A percentile compares a stretch with the other conserved stretches of the same genome.
Evolutionary conservation across 1,140 invertebrate species (phyloP).

Genomic region (Drosophila grimshawi): DNA sequence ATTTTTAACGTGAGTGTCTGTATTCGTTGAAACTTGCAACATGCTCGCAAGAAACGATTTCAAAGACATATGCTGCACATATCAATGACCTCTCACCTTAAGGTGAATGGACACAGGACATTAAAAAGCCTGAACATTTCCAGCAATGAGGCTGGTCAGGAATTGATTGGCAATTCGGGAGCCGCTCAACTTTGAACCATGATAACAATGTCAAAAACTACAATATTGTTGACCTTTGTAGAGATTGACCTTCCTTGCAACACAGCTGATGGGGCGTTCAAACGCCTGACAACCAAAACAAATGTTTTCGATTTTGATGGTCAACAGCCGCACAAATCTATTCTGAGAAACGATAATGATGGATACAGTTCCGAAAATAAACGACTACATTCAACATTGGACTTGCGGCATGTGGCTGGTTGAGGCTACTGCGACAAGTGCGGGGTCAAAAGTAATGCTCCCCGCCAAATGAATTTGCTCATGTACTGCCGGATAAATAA

Average conservation of each 20-base stretch:
- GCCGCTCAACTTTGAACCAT: slow-evolving; percentile 71
- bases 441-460: slow-evolving; percentile 10
- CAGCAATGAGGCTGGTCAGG: slow-evolving; percentile 56
- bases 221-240: slow-evolving; percentile 41
- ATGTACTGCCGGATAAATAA: background rate
- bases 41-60: slow-evolving; percentile 1
- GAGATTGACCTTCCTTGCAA: slow-evolving; percentile 25
- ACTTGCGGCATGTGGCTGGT: background rate
- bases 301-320: slow-evolving; percentile 13
- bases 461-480: background rate
- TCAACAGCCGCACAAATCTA: slow-evolving; percentile 47
- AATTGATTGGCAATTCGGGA: slow-evolving; percentile 33
- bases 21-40: background rate
- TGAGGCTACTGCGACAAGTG: slow-evolving; percentile 6
- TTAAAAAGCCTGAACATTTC: background rate
- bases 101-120: slow-evolving; percentile 24
- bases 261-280: slow-evolving; percentile 23
- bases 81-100: slow-evolving; percentile 3
- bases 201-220: background rate
- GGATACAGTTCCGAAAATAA: slow-evolving; percentile 32
- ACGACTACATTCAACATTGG: slow-evolving; percentile 40
- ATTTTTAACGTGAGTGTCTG: too few relatives aligned
- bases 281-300: slow-evolving; percentile 17
- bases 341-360: slow-evolving; percentile 51
- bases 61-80: slow-evolving; percentile 8